A percentile compares a stretch with the other conserved stretches of the same genome.
Evolutionary conservation across 2,888 invertebrate species (phyloP).

Genomic region (Opisthograptis luteolata): DNA sequence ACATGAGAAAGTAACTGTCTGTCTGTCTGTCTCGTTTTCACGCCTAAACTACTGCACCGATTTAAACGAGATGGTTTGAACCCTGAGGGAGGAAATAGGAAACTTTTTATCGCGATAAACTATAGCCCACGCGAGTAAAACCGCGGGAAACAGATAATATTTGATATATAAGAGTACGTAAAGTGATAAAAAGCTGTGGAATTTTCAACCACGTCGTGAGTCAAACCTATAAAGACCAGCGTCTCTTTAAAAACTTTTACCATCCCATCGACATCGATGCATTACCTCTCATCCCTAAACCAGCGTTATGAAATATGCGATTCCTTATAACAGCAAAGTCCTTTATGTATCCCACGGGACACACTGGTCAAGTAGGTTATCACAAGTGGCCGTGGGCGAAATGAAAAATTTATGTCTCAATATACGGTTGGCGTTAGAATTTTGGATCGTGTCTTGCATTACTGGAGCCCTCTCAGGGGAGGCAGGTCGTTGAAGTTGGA

Average conservation of each 20-base stretch:
- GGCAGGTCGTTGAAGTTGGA: conserved; percentile 31
- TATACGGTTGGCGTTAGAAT: conserved; percentile 62
- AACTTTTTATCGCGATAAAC: too few relatives aligned
- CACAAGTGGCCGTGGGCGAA: conserved; percentile 77
- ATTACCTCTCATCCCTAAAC: conserved; percentile 48
- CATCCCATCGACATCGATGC: conserved; percentile 36
- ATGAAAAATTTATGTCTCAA: conserved; percentile 85
- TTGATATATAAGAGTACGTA: too few relatives aligned
- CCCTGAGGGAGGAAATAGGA: too few relatives aligned
- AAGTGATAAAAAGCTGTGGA: too few relatives aligned
- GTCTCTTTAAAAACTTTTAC: background rate
- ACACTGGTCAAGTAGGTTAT: conserved; percentile 82
- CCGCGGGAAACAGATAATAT: too few relatives aligned
- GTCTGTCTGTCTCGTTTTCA: too few relatives aligned
- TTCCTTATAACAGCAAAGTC: conserved; percentile 82
- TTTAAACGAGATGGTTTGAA: too few relatives aligned
- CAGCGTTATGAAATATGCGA: conserved; percentile 81
- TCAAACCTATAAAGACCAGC: background rate
- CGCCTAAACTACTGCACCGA: too few relatives aligned
- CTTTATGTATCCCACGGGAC: conserved; percentile 81
- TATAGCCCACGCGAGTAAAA: too few relatives aligned
- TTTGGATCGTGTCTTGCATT: conserved; percentile 68
- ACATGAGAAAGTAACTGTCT: too few relatives aligned
- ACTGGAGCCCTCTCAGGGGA: conserved; percentile 59
- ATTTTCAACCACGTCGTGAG: too few relatives aligned